Evolutionary conservation across 1,140 invertebrate species (phyloP).

Genomic region (Lerema accius): DNA sequence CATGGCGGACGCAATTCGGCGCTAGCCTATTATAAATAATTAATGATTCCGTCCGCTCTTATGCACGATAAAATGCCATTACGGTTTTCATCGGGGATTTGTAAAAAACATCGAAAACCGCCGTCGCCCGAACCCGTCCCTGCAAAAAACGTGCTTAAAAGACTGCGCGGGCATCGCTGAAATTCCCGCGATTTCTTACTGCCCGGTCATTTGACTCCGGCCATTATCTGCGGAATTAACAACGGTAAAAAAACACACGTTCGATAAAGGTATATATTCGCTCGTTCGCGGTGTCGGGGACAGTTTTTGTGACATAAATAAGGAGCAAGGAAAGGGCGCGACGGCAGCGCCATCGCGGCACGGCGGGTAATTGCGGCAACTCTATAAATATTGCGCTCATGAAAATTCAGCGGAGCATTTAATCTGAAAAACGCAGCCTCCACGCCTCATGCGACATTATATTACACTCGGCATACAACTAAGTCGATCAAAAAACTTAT

Average conservation of each 20-base stretch:
- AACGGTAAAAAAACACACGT: constrained; percentile 71
- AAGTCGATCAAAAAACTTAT: constrained; percentile 47
- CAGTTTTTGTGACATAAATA: constrained; percentile 70
- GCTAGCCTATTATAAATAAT: constrained; percentile 80
- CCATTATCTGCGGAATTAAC: constrained; percentile 80
- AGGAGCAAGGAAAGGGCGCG: constrained; percentile 62
- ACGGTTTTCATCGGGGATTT: constrained; percentile 76
- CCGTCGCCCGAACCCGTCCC: constrained; percentile 60
- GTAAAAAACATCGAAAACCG: constrained; percentile 71
- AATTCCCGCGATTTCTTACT: constrained; percentile 76
- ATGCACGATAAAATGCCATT: constrained; percentile 82
- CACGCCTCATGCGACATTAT: constrained; percentile 50
- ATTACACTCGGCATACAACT: constrained; percentile 39
- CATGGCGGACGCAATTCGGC: constrained; percentile 44
- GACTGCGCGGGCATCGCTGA: constrained; percentile 74
- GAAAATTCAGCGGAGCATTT: constrained; percentile 70
- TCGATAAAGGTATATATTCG: constrained; percentile 68
- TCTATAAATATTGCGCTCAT: constrained; percentile 72
- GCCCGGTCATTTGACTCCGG: constrained; percentile 74
- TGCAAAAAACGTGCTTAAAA: constrained; percentile 75
- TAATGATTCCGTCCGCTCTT: constrained; percentile 77
- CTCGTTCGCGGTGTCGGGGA: constrained; percentile 52
- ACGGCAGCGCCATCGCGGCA: constrained; percentile 42
- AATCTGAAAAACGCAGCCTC: constrained; percentile 45
- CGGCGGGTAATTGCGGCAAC: constrained; percentile 60